Conservation (phyloP, 2,113 vertebrate species). For the Hippocampus guttulatus region DNA sequence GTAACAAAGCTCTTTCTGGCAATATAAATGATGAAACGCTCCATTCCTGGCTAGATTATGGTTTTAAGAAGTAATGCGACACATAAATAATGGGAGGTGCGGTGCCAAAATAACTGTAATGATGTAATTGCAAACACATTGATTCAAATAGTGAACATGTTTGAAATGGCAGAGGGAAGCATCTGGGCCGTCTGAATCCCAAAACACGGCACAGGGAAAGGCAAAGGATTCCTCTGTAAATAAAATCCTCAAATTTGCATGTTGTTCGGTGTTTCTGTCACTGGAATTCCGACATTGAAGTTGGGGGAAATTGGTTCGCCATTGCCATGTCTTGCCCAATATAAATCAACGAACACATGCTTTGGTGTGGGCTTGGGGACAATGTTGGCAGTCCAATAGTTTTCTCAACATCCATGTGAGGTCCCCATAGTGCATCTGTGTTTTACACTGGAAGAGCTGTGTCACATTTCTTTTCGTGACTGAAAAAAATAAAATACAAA, state of each 20-base stretch:
- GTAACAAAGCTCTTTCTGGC: neutral
- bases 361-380: neutral
- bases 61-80: neutral
- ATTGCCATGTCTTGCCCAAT: neutral
- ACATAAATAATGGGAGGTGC: neutral
- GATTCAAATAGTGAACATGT: conserved; percentile 6
- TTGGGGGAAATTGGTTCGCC: neutral
- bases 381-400: neutral
- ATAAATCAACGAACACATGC: neutral
- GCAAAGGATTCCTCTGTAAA: neutral
- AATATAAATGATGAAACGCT: neutral
- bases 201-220: conserved; percentile 3
- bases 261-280: conserved; percentile 15
- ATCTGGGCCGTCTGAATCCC: conserved; percentile 7
- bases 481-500: too few species aligned
- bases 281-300: neutral
- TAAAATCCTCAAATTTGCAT: conserved; percentile 6
- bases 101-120: conserved; percentile 10
- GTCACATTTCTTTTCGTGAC: too few species aligned
- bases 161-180: conserved; percentile 24
- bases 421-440: neutral
- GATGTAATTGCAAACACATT: conserved; percentile 30
- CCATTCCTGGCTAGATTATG: neutral
- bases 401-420: neutral
- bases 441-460: neutral